Percentiles rank a stretch among this genome's conserved stretches.
Evolutionary conservation across 2,797 vertebrate genomes (phyloP).

Genomic region (Acanthurus lineatus): DNA sequence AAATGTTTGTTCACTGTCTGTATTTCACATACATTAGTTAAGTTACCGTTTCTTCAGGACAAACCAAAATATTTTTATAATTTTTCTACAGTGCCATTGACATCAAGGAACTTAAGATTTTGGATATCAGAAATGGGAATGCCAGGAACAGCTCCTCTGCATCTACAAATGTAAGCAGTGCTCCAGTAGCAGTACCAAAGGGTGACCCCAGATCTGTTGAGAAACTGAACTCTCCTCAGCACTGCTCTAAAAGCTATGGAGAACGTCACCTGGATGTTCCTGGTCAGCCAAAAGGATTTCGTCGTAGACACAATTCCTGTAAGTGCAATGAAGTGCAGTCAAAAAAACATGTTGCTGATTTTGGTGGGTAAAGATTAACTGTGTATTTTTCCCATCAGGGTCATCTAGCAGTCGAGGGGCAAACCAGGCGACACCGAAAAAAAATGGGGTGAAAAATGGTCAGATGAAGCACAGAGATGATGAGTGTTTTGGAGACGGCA

Average conservation of each 20-base stretch:
- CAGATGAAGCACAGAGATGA: constrained; percentile 95
- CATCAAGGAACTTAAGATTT: constrained; percentile 96
- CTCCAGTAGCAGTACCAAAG: constrained; percentile 90
- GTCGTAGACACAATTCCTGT: constrained; percentile 97
- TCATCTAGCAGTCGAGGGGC: constrained; percentile 94
- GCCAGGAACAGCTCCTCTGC: constrained; percentile 49
- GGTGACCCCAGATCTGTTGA: constrained; percentile 82
- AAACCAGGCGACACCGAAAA: constrained; percentile 95
- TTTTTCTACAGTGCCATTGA: constrained; percentile 91
- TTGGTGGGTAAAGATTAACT: neutral
- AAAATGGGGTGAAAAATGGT: constrained; percentile 95
- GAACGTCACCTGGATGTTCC: constrained; percentile 90
- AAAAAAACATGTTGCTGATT: neutral
- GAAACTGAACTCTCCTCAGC: constrained; percentile 84
- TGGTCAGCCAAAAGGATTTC: constrained; percentile 91
- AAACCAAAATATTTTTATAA: too few relatives aligned
- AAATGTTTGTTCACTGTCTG: accelerated
- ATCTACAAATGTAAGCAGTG: constrained; percentile 78
- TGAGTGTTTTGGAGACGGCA: constrained; percentile 95
- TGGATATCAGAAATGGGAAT: constrained; percentile 89
- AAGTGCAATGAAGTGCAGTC: constrained; percentile 79
- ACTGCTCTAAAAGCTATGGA: constrained; percentile 94
- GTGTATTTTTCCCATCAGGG: constrained; percentile 82
- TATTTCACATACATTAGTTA: too few relatives aligned
- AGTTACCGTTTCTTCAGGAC: too few relatives aligned